phyloP scores from a whole-genome alignment of 2,797 vertebrate genomes.

The Caiman crocodilus region DNA sequence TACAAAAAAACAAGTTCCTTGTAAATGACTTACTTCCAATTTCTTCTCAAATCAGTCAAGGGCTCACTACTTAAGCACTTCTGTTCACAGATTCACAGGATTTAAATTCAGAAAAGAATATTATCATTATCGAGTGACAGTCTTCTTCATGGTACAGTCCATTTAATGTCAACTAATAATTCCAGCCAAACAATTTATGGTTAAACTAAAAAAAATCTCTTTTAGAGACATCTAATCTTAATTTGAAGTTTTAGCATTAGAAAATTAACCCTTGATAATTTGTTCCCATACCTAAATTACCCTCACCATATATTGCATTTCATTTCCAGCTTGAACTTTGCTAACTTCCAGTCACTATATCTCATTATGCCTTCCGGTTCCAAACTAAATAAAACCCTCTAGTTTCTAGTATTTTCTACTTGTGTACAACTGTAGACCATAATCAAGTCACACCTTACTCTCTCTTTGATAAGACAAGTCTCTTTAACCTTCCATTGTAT shows the following conservation, averaged over 20 bases:
- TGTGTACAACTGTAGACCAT: conserved; percentile 34
- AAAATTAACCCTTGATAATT: conserved; percentile 47
- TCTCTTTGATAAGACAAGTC: conserved; percentile 18
- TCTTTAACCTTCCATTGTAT: neutral
- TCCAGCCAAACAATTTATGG: neutral
- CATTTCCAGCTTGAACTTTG: conserved; percentile 57
- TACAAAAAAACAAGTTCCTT: neutral
- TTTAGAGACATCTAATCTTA: conserved; percentile 25
- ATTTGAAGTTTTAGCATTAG: conserved; percentile 33
- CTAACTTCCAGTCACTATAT: conserved; percentile 61
- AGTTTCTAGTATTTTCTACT: conserved; percentile 57
- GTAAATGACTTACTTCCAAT: neutral
- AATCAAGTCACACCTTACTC: conserved; percentile 34
- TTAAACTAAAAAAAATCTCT: neutral
- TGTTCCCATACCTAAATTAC: conserved; percentile 69
- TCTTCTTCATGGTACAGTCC: neutral
- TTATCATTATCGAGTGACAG: neutral
- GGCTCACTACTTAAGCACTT: neutral
- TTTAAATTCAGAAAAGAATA: neutral
- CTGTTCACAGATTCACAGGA: neutral
- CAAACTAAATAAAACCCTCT: conserved; percentile 54
- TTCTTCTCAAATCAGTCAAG: neutral
- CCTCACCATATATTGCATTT: conserved; percentile 51
- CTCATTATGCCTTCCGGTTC: conserved; percentile 62
- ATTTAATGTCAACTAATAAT: neutral